These are phyloP conservation scores for Yponomeuta cagnagella DNA, from an alignment of 2,888 invertebrate species.

Conservation along the genomic window DNA sequence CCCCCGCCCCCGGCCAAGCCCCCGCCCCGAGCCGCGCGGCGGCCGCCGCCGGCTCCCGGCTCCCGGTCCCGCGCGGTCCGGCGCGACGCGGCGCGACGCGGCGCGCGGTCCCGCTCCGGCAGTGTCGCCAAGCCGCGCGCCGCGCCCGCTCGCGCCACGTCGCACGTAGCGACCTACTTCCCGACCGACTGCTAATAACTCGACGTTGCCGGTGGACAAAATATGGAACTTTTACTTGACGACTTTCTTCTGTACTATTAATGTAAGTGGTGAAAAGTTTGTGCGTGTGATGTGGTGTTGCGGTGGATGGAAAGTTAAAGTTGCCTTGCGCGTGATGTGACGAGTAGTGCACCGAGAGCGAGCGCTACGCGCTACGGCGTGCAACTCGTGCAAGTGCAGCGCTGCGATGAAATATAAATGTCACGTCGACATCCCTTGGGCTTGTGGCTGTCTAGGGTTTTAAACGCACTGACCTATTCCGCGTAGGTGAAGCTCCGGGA, in stretches of 20 bases:
- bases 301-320: background rate
- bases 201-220: too few relatives aligned
- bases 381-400: too few relatives aligned
- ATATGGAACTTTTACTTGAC: background rate
- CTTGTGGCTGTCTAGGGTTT: too few relatives aligned
- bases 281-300: background rate
- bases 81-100: background rate
- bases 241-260: background rate
- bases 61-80: conserved; percentile 14
- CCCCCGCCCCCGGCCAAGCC: conserved; percentile 16
- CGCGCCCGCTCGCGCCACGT: conserved; percentile 11
- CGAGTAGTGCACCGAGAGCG: too few relatives aligned
- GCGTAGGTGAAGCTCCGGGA: too few relatives aligned
- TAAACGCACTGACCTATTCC: too few relatives aligned
- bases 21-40: conserved; percentile 12
- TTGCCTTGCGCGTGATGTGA: background rate
- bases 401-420: too few relatives aligned
- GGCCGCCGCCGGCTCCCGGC: conserved; percentile 16
- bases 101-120: background rate
- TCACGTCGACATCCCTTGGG: too few relatives aligned
- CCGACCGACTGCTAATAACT: too few relatives aligned
- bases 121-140: background rate
- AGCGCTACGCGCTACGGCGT: too few relatives aligned
- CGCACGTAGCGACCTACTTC: conserved; percentile 18
- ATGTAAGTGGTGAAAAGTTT: conserved; percentile 4